These are phyloP conservation scores for Limnodromus scolopaceus DNA, from an alignment of 2,797 vertebrate species.

Conservation along the genomic window DNA sequence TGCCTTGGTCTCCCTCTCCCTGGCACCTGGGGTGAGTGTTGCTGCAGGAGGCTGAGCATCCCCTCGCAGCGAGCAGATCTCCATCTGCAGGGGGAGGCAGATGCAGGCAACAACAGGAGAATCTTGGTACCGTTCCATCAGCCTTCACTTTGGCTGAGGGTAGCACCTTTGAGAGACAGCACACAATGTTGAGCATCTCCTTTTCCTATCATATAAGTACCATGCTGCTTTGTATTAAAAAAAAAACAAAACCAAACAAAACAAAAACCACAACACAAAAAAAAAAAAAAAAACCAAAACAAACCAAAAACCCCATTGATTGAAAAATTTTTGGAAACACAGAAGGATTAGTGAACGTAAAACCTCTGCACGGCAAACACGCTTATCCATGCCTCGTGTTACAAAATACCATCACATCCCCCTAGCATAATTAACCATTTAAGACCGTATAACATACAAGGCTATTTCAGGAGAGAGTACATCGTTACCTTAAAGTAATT, in stretches of 20 bases:
- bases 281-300: background rate
- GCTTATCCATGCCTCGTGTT: background rate
- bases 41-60: background rate
- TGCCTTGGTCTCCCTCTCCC: background rate
- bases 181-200: fast-evolving
- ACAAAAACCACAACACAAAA: background rate
- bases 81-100: background rate
- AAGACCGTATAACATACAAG: background rate
- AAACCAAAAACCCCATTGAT: background rate
- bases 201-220: background rate
- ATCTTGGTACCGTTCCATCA: no score
- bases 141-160: fast-evolving
- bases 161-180: no score
- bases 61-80: fast-evolving
- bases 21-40: background rate
- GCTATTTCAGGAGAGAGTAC: background rate
- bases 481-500: background rate
- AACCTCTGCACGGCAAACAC: background rate
- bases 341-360: background rate
- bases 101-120: background rate
- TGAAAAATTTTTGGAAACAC: background rate
- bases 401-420: fast-evolving
- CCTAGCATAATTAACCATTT: background rate
- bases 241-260: background rate
- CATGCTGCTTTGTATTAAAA: background rate